These are phyloP conservation scores for Thysanoteuthis rhombus DNA, from an alignment of 2,888 invertebrate species.

Conservation along the genomic window DNA sequence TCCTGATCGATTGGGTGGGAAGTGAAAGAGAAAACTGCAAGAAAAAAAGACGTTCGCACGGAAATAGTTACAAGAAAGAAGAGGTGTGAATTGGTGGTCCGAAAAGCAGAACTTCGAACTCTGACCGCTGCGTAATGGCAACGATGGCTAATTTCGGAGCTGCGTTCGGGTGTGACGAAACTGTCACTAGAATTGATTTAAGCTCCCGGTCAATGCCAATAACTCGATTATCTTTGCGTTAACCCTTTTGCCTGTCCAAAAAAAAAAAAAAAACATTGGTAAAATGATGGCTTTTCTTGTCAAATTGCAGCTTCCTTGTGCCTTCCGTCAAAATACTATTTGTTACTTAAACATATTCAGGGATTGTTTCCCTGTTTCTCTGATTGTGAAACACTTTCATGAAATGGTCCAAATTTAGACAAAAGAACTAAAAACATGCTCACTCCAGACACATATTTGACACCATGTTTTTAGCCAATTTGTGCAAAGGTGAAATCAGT, in stretches of 20 bases:
- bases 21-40: not conserved
- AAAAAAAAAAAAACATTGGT: not conserved
- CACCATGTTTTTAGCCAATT: too few species aligned
- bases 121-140: not conserved
- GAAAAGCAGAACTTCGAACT: not conserved
- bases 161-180: not conserved
- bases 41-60: not conserved
- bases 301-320: not conserved
- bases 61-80: not conserved
- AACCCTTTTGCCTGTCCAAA: not conserved
- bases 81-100: not conserved
- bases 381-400: too few species aligned
- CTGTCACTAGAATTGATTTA: not conserved
- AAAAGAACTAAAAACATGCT: too few species aligned
- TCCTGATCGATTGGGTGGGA: not conserved
- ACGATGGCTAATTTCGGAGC: not conserved
- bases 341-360: not conserved
- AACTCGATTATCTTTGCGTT: not conserved
- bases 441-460: too few species aligned
- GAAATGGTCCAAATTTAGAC: too few species aligned
- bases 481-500: too few species aligned
- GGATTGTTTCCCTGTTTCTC: not conserved
- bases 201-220: not conserved
- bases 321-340: not conserved
- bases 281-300: not conserved